Base-by-base conservation (phyloP, 2,113 vertebrate genomes). In the Lepidiolamprologus cunningtoni region DNA sequence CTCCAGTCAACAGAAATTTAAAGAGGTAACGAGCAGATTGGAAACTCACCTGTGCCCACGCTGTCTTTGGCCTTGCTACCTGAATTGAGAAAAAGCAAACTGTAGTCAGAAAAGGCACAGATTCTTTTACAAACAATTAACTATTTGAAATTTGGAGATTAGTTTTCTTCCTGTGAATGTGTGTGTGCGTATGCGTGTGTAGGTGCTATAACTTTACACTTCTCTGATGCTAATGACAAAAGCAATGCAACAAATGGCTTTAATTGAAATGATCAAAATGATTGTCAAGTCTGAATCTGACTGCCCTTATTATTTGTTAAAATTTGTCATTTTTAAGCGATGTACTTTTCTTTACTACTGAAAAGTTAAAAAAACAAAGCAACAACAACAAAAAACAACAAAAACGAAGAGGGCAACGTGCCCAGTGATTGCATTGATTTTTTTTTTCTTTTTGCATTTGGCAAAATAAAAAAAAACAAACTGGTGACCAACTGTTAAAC, bases 21-120 rank as follows among this genome's bases (percentile, higher is more conserved):
- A 10, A 45, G 6, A n/a, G 80, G 61, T 50, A 3, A 80, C 2
- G 9, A 86, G 21, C 10, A 85, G 21, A 79, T 9, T 19, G 53
- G 85, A 45, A 83, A 87, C 96, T 96, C 97, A 99, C 98, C 98
- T 96, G 98, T 97, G 80, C 98, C 96, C 91, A 99, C 98, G 2
- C 98, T 97, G 96, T 99, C 98, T 96, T 97, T 97, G 93, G 98
- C 99, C 97, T 98, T 99, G 96, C 82, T 98, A 95, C 98, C 98
- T 99, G 93, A 8, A 86, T 82, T 26, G 92, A 83, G 5, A 95
- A 86, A 52, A 88, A 94, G 83, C 90, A 84, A 76, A 90, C 10
- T 52, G 13, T 16, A 82, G 13, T 91, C 71, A 84, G 61, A 85
- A 85, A 73, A 54, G 23, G 3, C 8, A 8, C 8, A 7, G 1